Percentiles rank a stretch among this genome's conserved stretches.
Conservation (phyloP, 2,797 vertebrate species). For the Chaetophractus vellerosus region DNA sequence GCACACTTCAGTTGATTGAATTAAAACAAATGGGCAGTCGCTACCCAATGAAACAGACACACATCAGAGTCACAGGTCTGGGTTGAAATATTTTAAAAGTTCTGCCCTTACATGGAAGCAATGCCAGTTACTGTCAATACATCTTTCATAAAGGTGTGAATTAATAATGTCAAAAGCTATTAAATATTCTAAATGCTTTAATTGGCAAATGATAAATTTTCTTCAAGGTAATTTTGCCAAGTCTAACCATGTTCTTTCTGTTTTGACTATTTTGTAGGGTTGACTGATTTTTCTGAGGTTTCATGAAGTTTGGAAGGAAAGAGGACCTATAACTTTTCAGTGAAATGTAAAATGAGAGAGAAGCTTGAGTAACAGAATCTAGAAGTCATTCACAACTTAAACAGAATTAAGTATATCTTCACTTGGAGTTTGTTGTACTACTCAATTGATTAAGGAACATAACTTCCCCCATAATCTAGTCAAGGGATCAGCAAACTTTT, state of each 20-base stretch:
- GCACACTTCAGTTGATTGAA: constrained; percentile 27
- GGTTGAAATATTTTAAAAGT: constrained; percentile 59
- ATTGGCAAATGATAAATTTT: constrained; percentile 72
- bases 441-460: neutral
- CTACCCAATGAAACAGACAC: neutral
- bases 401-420: neutral
- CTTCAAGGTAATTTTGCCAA: constrained; percentile 74
- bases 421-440: neutral
- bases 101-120: constrained; percentile 51
- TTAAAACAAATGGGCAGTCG: constrained; percentile 43
- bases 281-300: constrained; percentile 74
- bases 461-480: neutral
- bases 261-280: constrained; percentile 64
- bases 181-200: constrained; percentile 80
- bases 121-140: constrained; percentile 67
- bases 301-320: constrained; percentile 10
- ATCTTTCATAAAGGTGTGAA: constrained; percentile 76
- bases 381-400: constrained; percentile 26
- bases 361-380: neutral
- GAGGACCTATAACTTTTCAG: constrained; percentile 40
- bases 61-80: neutral
- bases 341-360: constrained; percentile 54
- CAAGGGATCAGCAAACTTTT: neutral
- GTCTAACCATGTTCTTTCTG: constrained; percentile 66
- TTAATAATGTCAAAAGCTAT: constrained; percentile 76